Percentiles rank a stretch among this genome's conserved stretches.
phyloP scores from a whole-genome alignment of 2,113 vertebrate genomes.

The Dasyprocta punctata region DNA sequence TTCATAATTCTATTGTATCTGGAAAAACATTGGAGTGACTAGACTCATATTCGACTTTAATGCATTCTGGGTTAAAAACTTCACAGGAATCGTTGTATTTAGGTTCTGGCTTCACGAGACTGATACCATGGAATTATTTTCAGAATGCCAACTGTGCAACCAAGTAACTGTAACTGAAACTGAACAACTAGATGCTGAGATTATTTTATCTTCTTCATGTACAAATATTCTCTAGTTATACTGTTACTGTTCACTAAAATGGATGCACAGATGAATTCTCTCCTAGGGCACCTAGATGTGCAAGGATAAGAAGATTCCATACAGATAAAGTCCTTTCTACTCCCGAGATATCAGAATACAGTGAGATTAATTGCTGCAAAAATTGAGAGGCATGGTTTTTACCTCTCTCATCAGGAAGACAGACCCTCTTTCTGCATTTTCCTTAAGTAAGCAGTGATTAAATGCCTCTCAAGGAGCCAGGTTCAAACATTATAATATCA shows the following conservation, averaged over 20 bases:
- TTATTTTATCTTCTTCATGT: neutral
- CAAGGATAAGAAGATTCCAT: neutral
- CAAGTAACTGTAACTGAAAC: neutral
- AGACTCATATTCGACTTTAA: neutral
- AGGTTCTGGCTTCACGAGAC: neutral
- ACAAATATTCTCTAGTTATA: neutral
- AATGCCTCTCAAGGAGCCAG: slow-evolving; percentile 8
- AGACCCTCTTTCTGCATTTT: neutral
- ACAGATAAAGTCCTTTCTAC: neutral
- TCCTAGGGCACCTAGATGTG: neutral
- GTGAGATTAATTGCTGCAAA: slow-evolving; percentile 16
- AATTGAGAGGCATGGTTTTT: neutral
- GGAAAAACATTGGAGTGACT: neutral
- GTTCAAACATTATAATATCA: neutral
- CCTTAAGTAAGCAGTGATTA: slow-evolving; percentile 31
- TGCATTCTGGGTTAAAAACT: neutral
- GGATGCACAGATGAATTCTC: neutral
- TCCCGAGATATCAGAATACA: neutral
- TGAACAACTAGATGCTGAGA: too few species aligned
- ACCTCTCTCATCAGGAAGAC: slow-evolving; percentile 1
- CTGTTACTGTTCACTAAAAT: accelerated
- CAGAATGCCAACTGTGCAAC: neutral
- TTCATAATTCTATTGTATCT: neutral
- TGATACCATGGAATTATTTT: neutral
- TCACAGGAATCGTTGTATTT: neutral